Evolutionary conservation across 2,797 vertebrate genomes (phyloP), one percentile per base, ranked within the genome.

Genomic region (Leptoclinus maculatus): DNA sequence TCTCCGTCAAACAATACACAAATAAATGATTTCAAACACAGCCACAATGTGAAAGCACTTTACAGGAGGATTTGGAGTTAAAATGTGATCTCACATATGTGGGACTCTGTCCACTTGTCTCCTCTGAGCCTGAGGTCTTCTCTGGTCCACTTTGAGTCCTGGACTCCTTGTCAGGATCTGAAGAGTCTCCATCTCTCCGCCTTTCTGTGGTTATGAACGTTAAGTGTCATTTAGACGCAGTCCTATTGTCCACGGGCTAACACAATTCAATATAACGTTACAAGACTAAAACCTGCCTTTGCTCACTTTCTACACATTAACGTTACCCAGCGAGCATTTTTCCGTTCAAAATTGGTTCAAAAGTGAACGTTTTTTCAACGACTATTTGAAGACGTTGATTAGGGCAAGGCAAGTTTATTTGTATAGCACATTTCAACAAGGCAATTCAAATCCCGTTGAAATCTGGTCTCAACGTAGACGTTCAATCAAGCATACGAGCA

Each of bases 31-130:
- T 29, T 71, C 3, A 70, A 53, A 58, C 3, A 66, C n/a, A 41
- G 4, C 8, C 25, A 59, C 29, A 60, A 41, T 21, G 19, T 29
- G 3, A 62, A 39, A 63, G 13, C 6, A 32, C 49, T 58, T 38
- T 34, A 51, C 25, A 43, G 4, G 58, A 38, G 16, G 16, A 16
- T 12, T 11, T 69, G 1, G 10, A 49, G 58, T 53, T 49, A 9
- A 41, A 68, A 17, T 71, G 71, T 21, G 3, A 38, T 75, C 87
- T 93, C 85, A 95, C 94, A 51, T 84, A 32, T 8, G 29, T 59
- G 11, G 53, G 43, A 19, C 43, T 72, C 62, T 82, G 73, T 65
- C 87, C 74, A 58, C 87, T 39, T 49, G 13, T 49, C 27, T 80
- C 62, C 27, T 74, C 73, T 34, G 67, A 47, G 10, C 58, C 68